phyloP scores from a whole-genome alignment of 1,140 invertebrate genomes.

The Lordiphosa mommai region DNA sequence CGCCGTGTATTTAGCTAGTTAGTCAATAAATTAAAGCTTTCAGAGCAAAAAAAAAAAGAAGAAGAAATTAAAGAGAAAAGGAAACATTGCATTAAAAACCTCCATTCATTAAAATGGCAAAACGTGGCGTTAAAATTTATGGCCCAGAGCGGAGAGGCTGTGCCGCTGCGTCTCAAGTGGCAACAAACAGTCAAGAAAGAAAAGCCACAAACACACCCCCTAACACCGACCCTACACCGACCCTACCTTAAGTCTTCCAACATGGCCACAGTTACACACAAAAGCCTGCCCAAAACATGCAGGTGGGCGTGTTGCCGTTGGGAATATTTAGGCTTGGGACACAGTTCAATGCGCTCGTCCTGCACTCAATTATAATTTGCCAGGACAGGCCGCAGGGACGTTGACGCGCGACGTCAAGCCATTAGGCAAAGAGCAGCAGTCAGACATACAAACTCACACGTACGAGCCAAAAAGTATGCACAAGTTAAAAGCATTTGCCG shows the following conservation, averaged over 20 bases:
- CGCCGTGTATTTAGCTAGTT: conserved; percentile 17
- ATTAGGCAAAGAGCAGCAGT: conserved; percentile 7
- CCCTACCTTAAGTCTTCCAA: no score
- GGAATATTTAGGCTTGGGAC: conserved; percentile 5
- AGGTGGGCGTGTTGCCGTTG: conserved; percentile 1
- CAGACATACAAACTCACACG: no score
- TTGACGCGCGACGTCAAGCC: conserved; percentile 5
- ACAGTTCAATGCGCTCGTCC: conserved; percentile 64
- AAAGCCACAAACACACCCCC: conserved; percentile 3
- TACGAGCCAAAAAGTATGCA: conserved; percentile 57
- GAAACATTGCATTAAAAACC: conserved; percentile 76
- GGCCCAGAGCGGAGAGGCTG: conserved; percentile 23
- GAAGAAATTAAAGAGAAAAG: conserved; percentile 59
- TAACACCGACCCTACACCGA: no score
- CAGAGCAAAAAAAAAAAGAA: conserved; percentile 23
- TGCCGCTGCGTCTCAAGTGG: conserved; percentile 44
- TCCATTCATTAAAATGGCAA: conserved; percentile 76
- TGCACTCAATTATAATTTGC: conserved; percentile 75
- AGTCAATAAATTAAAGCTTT: conserved; percentile 71
- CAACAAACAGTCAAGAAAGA: conserved; percentile 10
- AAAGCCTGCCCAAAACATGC: neutral
- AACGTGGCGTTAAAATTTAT: conserved; percentile 70
- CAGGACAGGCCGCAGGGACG: conserved; percentile 3
- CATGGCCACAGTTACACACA: neutral
- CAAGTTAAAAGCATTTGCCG: conserved; percentile 66